A percentile compares a stretch with the other conserved stretches of the same genome.
Evolutionary conservation across 2,797 vertebrate genomes (phyloP).

Genomic region (Crenichthys baileyi): DNA sequence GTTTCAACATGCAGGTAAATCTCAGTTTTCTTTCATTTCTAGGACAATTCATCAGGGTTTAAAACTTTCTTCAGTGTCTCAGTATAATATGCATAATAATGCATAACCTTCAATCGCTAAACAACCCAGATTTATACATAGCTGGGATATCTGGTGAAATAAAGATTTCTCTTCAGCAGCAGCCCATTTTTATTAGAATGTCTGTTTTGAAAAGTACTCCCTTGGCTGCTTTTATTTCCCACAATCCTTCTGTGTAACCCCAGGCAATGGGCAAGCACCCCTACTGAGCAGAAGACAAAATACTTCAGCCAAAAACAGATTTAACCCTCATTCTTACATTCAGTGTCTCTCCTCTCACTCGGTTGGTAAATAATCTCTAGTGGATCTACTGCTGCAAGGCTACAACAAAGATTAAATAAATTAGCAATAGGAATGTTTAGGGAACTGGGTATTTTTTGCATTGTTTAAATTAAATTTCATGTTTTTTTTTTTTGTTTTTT

Average conservation of each 20-base stretch:
- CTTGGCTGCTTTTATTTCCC: slow-evolving; percentile 72
- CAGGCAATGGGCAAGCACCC: slow-evolving; percentile 87
- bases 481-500: neutral
- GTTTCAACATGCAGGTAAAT: neutral
- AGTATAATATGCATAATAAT: neutral
- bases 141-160: neutral
- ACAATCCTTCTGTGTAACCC: slow-evolving; percentile 91
- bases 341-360: slow-evolving; percentile 11
- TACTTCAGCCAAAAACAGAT: slow-evolving; percentile 66
- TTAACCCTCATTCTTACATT: slow-evolving; percentile 46
- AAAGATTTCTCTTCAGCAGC: neutral
- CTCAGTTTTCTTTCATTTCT: neutral
- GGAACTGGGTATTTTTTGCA: neutral
- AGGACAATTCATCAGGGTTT: neutral
- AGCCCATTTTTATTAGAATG: neutral
- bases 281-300: slow-evolving; percentile 89
- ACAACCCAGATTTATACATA: neutral
- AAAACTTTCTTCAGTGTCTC: neutral
- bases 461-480: neutral
- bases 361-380: neutral
- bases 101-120: slow-evolving; percentile 2
- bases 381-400: neutral
- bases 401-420: neutral
- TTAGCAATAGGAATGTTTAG: neutral
- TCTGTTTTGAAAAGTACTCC: slow-evolving; percentile 26